Conservation (phyloP, 2,113 vertebrate species). For the Corythornis vintsioides region DNA sequence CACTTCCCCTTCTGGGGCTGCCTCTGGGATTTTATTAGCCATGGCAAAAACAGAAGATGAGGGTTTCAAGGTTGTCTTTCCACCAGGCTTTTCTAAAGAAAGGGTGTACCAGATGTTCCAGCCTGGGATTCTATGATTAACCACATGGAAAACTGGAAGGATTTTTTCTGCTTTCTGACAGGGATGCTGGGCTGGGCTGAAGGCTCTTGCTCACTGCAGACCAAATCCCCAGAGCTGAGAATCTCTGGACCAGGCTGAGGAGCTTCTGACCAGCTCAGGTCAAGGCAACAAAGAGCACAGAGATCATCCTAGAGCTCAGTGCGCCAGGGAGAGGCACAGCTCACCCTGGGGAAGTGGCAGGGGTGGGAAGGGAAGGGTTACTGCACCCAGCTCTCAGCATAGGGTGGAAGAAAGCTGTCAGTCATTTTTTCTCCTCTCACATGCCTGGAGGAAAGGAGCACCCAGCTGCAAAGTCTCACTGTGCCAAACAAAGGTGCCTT, state of each 20-base stretch:
- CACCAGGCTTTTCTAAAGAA: not conserved
- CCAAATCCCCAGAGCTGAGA: not conserved
- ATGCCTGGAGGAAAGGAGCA: constrained; percentile 1
- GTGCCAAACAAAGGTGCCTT: constrained; percentile 30
- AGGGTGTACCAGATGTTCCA: not conserved
- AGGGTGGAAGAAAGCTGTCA: constrained; percentile 22
- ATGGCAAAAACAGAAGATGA: not conserved
- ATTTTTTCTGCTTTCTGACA: not conserved
- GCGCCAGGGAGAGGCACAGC: accelerated
- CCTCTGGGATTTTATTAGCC: not conserved
- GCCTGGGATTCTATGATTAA: not conserved
- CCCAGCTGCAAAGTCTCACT: not conserved
- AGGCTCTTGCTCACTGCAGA: not conserved
- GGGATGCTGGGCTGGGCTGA: not conserved
- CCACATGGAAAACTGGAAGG: not conserved
- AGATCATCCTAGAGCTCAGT: not conserved
- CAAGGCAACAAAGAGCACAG: not conserved
- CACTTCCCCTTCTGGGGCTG: not conserved
- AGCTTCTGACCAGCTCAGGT: not conserved
- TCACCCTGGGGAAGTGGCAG: not conserved
- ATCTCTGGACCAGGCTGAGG: not conserved
- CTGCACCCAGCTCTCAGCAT: not conserved
- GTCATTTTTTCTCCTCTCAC: not conserved
- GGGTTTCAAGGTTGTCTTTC: not conserved
- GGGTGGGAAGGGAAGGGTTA: not conserved